Base-by-base conservation (phyloP, 2,797 vertebrate genomes). In the Melanotaenia parkinsoni region DNA sequence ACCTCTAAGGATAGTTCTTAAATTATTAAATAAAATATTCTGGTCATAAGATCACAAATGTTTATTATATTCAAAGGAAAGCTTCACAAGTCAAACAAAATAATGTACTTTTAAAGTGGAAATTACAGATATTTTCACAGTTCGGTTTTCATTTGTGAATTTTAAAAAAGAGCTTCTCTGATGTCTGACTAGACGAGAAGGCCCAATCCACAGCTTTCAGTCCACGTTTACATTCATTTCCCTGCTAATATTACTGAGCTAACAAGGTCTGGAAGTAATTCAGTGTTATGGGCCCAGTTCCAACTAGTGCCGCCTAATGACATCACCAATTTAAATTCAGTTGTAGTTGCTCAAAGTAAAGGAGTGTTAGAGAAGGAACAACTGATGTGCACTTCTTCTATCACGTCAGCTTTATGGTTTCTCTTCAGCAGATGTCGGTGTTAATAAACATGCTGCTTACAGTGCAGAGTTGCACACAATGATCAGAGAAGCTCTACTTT, bases 191-290 rank as follows among this genome's bases (percentile, higher is more conserved):
- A 1, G 28, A 13, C n/a, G 54, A 56, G 58, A 4, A 2, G 26
- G 14, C n/a, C 28, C 47, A n/a, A 68, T 22, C 69, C 63, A 16
- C 57, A 40, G 63, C 71, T 70, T 58, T 38, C 45, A 65, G 56
- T 28, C 28, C 20, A 7, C 50, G 22, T 68, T 75, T 40, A 63
- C 45, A n/a, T 70, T 24, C 45, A 65, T 35, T 26, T 54, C 60
- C 63, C 45, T 60, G 18, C 40, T 64, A 61, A 79, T 53, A 73
- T 54, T 74, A 0, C 40, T 7, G 13, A 84, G 43, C 35, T 58
- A 63, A 40, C 70, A 63, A 80, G 58, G 74, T 77, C 70, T 87
- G 76, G 30, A 68, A 78, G 63, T 47, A 66, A 77, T 80, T 70
- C 61, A 26, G 12, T 30, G n/a, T 63, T 51, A 40, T 53, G 63